Evolutionary conservation across 53 echinoderm and acorn worm genomes (phyloP).

Genomic region (Actinopyga echinites): DNA sequence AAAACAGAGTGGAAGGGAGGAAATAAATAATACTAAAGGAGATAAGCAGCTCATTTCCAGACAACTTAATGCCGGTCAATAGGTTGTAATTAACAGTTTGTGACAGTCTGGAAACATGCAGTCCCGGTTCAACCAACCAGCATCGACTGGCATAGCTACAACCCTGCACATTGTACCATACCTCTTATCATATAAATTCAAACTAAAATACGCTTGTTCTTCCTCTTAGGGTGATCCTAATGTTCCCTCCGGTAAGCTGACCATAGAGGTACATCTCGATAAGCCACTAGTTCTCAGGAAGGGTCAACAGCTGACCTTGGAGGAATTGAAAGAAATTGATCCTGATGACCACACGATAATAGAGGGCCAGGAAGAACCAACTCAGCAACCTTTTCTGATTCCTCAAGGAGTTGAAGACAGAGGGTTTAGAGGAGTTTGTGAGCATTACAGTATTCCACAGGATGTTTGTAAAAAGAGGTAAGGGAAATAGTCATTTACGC

Average conservation of each 20-base stretch:
- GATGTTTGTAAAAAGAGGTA: slow-evolving; percentile 76
- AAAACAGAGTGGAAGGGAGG: too few relatives aligned
- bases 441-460: slow-evolving; percentile 36
- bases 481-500: background rate
- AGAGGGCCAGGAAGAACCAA: slow-evolving; percentile 2
- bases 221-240: slow-evolving; percentile 94
- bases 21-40: too few relatives aligned
- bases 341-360: slow-evolving; percentile 28
- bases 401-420: slow-evolving; percentile 80
- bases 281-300: slow-evolving; percentile 74
- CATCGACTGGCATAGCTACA: too few relatives aligned
- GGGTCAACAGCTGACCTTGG: slow-evolving; percentile 63
- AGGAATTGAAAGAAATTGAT: slow-evolving; percentile 40
- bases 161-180: too few relatives aligned
- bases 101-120: too few relatives aligned
- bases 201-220: too few relatives aligned
- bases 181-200: too few relatives aligned
- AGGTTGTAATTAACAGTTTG: too few relatives aligned
- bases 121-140: too few relatives aligned
- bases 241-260: slow-evolving; percentile 85
- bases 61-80: too few relatives aligned
- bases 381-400: slow-evolving; percentile 67
- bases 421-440: slow-evolving; percentile 58
- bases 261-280: slow-evolving; percentile 77
- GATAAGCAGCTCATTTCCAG: too few relatives aligned